These are phyloP conservation scores for Atta cephalotes DNA, from an alignment of 1,140 invertebrate species.

Conservation along the genomic window DNA sequence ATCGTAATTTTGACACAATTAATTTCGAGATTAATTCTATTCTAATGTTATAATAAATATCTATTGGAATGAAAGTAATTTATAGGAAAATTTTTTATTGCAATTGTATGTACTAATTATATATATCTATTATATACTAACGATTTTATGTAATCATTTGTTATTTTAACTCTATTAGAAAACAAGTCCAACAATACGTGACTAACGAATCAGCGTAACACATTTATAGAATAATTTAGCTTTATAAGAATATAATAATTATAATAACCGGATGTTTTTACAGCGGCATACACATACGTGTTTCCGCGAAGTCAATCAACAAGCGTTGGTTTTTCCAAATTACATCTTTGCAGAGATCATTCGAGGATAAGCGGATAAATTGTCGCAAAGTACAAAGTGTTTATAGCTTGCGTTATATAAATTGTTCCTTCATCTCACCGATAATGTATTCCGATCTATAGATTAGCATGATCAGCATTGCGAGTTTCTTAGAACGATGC, in stretches of 20 bases:
- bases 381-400: slow-evolving; percentile 33
- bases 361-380: slow-evolving; percentile 46
- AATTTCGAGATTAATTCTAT: background rate
- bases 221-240: slow-evolving; percentile 1
- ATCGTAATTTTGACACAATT: background rate
- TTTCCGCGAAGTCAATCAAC: slow-evolving; percentile 27
- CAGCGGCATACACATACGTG: background rate
- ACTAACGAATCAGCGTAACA: background rate
- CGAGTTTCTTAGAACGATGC: slow-evolving; percentile 22
- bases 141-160: slow-evolving; percentile 19
- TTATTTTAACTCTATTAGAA: slow-evolving; percentile 14
- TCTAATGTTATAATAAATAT: background rate
- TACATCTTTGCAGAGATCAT: slow-evolving; percentile 12
- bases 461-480: slow-evolving; percentile 20
- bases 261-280: slow-evolving; percentile 28
- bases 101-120: background rate
- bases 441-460: slow-evolving; percentile 12
- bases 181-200: slow-evolving; percentile 28
- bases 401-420: slow-evolving; percentile 29
- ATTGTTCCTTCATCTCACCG: slow-evolving; percentile 2
- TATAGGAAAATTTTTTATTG: background rate
- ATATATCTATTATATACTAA: background rate
- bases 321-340: slow-evolving; percentile 40
- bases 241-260: slow-evolving; percentile 15
- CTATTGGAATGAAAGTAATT: background rate